Evolutionary conservation across 2,797 vertebrate species (phyloP).

Genomic region (Florisuga fusca): DNA sequence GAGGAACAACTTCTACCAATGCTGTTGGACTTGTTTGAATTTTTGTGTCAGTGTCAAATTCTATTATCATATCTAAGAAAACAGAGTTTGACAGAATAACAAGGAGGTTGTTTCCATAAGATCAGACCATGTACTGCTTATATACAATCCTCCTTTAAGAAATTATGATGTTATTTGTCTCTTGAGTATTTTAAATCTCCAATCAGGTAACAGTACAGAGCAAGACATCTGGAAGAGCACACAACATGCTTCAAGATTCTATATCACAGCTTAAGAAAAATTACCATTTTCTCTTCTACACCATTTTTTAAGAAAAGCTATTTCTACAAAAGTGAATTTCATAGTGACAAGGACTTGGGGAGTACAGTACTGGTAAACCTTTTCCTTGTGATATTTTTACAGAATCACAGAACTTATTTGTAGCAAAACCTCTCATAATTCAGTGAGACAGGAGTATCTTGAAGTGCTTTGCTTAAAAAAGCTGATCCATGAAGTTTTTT

Average conservation of each 20-base stretch:
- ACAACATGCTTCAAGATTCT: slow-evolving; percentile 25
- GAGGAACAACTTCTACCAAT: neutral
- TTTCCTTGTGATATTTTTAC: neutral
- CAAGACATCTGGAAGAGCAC: neutral
- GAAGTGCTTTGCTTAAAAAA: neutral
- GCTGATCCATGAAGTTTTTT: neutral
- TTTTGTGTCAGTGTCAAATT: neutral
- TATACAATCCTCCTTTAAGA: neutral
- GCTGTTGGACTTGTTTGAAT: neutral
- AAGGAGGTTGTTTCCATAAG: neutral
- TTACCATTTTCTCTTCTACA: neutral
- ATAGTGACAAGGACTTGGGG: neutral
- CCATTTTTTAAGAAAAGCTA: neutral
- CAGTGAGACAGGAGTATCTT: neutral
- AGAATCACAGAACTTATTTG: neutral
- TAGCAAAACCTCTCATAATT: neutral
- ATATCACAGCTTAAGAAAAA: slow-evolving; percentile 76
- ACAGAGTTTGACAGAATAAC: neutral
- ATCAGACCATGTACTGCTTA: neutral
- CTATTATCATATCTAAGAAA: neutral
- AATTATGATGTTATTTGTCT: neutral
- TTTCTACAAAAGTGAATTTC: neutral
- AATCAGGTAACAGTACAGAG: neutral
- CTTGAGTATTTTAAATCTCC: neutral
- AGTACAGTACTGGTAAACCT: neutral